Percentiles rank a stretch among this genome's conserved stretches.
Evolutionary conservation across 2,888 invertebrate species (phyloP).

Genomic region (Hydraecia micacea): DNA sequence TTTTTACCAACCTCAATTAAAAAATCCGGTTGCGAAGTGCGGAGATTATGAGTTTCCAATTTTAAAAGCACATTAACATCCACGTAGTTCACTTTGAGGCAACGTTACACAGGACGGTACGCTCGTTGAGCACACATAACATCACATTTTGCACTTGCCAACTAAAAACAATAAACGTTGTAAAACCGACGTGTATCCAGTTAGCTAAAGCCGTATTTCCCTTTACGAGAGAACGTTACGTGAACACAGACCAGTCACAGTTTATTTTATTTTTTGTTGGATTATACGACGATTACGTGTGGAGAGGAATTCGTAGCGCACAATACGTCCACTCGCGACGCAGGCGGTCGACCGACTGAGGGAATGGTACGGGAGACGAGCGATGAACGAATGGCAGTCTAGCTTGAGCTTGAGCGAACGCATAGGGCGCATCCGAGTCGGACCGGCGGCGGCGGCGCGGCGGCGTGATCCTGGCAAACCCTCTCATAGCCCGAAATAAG

Average conservation of each 20-base stretch:
- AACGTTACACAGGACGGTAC: slow-evolving; percentile 87
- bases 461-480: slow-evolving; percentile 72
- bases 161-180: slow-evolving; percentile 79
- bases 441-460: slow-evolving; percentile 56
- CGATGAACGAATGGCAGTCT: slow-evolving; percentile 78
- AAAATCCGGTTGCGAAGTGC: slow-evolving; percentile 73
- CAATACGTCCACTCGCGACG: slow-evolving; percentile 73
- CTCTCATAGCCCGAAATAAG: slow-evolving; percentile 73
- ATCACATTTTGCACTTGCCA: slow-evolving; percentile 89
- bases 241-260: slow-evolving; percentile 79
- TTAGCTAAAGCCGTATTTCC: slow-evolving; percentile 71
- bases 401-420: slow-evolving; percentile 77
- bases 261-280: slow-evolving; percentile 77
- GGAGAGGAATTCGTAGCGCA: slow-evolving; percentile 60
- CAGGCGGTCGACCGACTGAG: slow-evolving; percentile 84
- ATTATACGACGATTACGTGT: slow-evolving; percentile 83
- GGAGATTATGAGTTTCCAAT: slow-evolving; percentile 81
- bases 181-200: slow-evolving; percentile 80
- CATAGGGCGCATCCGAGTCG: slow-evolving; percentile 80
- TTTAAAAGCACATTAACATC: slow-evolving; percentile 85
- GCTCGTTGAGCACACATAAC: slow-evolving; percentile 86
- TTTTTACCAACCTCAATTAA: slow-evolving; percentile 74
- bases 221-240: slow-evolving; percentile 73
- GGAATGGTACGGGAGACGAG: slow-evolving; percentile 76
- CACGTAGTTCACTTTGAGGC: slow-evolving; percentile 85